phyloP scores from a whole-genome alignment of 2,888 invertebrate genomes.

The Hirudinaria manillensis region DNA sequence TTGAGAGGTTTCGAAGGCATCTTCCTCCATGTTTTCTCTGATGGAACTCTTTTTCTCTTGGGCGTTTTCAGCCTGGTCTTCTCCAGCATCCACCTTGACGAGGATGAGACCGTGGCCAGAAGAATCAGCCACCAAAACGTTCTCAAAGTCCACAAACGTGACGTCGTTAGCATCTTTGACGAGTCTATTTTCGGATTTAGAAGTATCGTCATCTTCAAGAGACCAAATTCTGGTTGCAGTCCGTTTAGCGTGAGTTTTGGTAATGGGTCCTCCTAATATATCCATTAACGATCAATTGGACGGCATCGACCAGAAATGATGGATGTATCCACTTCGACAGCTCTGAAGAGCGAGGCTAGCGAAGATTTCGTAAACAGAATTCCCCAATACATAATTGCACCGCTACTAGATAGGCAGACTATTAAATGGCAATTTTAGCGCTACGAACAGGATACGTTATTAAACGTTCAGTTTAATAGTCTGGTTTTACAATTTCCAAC shows the following conservation, averaged over 20 bases:
- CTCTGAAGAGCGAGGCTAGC: too few species aligned
- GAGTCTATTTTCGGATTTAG: neutral
- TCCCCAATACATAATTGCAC: too few species aligned
- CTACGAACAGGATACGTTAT: too few species aligned
- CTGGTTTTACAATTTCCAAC: too few species aligned
- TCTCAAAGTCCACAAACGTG: conserved; percentile 31
- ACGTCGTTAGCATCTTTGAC: conserved; percentile 35
- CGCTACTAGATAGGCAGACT: too few species aligned
- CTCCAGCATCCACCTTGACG: neutral
- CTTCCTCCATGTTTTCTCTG: conserved; percentile 3
- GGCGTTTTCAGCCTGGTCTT: neutral
- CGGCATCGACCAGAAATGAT: too few species aligned
- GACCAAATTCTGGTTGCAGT: conserved; percentile 7
- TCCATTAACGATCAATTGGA: neutral
- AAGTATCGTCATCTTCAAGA: neutral
- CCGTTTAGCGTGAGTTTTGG: neutral
- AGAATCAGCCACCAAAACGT: conserved; percentile 38
- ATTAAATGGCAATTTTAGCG: too few species aligned
- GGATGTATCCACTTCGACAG: too few species aligned
- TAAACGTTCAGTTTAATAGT: too few species aligned
- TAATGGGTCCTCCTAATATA: neutral
- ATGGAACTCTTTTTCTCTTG: neutral
- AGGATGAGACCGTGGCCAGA: conserved; percentile 34
- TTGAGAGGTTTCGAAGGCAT: neutral
- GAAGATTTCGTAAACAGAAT: too few species aligned